These are phyloP conservation scores for Hypsibius dujardini DNA, from an alignment of 1,140 invertebrate genomes.

Conservation along the genomic window DNA sequence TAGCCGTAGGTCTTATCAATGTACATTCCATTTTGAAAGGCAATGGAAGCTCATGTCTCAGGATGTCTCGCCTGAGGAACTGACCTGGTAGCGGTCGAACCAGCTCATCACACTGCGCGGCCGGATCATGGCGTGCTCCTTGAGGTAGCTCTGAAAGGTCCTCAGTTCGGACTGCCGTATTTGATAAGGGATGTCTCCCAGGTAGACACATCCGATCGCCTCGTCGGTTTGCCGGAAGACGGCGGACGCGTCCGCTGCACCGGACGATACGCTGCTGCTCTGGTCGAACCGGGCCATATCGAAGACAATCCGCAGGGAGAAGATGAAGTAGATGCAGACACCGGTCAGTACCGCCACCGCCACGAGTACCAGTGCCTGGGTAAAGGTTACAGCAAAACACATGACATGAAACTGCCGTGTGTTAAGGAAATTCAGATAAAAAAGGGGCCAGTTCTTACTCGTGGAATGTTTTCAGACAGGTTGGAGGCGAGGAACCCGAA, in stretches of 20 bases:
- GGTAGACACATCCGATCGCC: background rate
- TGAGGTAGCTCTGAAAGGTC: background rate
- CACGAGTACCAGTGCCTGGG: background rate
- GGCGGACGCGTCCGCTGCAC: background rate
- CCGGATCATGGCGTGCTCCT: background rate
- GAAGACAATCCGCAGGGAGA: slow-evolving; percentile 9
- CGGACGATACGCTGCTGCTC: background rate
- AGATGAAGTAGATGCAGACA: slow-evolving; percentile 6
- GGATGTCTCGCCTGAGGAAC: too few relatives aligned
- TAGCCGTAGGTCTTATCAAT: too few relatives aligned
- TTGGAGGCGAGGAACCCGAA: background rate
- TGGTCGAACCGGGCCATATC: background rate
- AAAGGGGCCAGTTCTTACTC: background rate
- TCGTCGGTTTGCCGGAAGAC: background rate
- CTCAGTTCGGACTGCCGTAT: background rate
- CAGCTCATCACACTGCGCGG: background rate
- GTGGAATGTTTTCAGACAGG: background rate
- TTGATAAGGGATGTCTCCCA: slow-evolving; percentile 1
- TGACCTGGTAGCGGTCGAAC: background rate
- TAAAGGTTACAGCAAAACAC: background rate
- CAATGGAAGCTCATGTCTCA: too few relatives aligned
- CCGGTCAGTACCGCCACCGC: background rate
- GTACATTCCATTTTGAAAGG: too few relatives aligned
- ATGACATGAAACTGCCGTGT: background rate
- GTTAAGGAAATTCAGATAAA: background rate